Percentiles rank a stretch among this genome's conserved stretches.
These are phyloP conservation scores for Agelas oroides DNA, from an alignment of 37 sponge, comb jelly and placozoan species.

Conservation along the genomic window DNA sequence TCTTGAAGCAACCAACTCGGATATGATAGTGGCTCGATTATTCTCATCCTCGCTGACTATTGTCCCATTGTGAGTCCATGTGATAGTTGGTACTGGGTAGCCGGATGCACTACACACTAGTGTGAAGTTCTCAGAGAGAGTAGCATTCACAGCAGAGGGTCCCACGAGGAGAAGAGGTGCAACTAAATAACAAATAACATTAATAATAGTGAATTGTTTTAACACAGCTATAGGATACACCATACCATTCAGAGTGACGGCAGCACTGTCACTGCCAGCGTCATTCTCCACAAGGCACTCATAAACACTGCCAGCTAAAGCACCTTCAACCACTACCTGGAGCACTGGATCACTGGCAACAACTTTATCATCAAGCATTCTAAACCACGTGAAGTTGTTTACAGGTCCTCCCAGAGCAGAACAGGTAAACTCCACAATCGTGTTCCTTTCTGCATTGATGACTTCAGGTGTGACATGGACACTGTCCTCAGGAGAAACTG, in stretches of 20 bases:
- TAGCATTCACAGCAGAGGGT: too few species aligned
- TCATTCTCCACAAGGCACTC: slow-evolving; percentile 15
- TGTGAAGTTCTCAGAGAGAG: background rate
- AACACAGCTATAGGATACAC: too few species aligned
- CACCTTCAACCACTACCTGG: background rate
- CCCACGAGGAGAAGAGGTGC: too few species aligned
- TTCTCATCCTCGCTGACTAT: slow-evolving; percentile 7
- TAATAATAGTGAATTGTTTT: too few species aligned
- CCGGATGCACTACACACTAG: slow-evolving; percentile 62
- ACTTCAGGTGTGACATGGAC: background rate
- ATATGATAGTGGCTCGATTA: background rate
- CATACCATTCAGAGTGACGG: slow-evolving; percentile 36
- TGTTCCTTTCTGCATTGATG: slow-evolving; percentile 2
- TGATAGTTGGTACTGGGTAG: slow-evolving; percentile 43
- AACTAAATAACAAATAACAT: too few species aligned
- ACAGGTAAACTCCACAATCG: slow-evolving; percentile 35
- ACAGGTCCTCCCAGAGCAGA: slow-evolving; percentile 67
- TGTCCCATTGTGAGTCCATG: slow-evolving; percentile 63
- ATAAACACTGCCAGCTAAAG: slow-evolving; percentile 5
- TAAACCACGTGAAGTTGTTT: slow-evolving; percentile 59
- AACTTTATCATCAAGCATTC: background rate
- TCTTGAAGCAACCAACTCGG: background rate
- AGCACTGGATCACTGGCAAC: background rate
- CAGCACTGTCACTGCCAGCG: slow-evolving; percentile 28
- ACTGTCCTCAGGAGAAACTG: slow-evolving; percentile 46